Conservation (phyloP, 2,888 invertebrate species). For the Rugalucina vietnamica region DNA sequence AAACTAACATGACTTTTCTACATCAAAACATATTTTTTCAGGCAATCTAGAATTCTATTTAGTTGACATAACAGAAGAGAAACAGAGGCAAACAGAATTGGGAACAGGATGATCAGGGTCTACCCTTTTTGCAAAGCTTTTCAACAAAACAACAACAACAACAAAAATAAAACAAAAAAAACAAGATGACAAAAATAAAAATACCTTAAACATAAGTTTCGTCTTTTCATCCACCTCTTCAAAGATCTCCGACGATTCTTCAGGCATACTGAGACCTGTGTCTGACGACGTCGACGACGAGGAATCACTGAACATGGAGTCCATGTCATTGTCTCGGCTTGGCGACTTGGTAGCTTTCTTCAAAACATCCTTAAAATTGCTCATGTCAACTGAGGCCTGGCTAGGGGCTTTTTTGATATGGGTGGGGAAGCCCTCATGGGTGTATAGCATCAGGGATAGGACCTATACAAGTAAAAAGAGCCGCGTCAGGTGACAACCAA, state of each 20-base stretch:
- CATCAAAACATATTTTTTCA: too few relatives aligned
- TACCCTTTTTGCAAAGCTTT: too few relatives aligned
- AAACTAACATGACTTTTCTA: too few relatives aligned
- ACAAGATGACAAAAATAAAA: too few relatives aligned
- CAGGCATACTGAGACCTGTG: conserved; percentile 53
- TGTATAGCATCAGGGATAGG: conserved; percentile 81
- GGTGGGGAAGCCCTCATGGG: conserved; percentile 71
- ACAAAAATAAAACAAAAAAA: too few relatives aligned
- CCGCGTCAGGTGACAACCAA: too few relatives aligned
- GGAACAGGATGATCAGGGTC: too few relatives aligned
- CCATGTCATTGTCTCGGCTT: conserved; percentile 62
- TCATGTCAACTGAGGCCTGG: conserved; percentile 30
- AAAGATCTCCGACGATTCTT: conserved; percentile 63
- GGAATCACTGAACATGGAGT: conserved; percentile 38
- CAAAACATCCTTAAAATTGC: conserved; percentile 50
- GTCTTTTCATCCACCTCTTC: conserved; percentile 75
- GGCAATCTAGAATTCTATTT: too few relatives aligned
- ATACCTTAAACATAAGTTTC: conserved; percentile 74
- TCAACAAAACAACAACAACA: too few relatives aligned
- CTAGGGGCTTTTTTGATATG: conserved; percentile 52
- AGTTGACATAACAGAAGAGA: too few relatives aligned
- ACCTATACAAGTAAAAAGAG: too few relatives aligned
- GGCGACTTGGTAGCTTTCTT: conserved; percentile 42
- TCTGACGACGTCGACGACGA: conserved; percentile 48
- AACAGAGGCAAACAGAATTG: too few relatives aligned